Conservation (phyloP, 2,888 invertebrate species). For the Orthosia gracilis region DNA sequence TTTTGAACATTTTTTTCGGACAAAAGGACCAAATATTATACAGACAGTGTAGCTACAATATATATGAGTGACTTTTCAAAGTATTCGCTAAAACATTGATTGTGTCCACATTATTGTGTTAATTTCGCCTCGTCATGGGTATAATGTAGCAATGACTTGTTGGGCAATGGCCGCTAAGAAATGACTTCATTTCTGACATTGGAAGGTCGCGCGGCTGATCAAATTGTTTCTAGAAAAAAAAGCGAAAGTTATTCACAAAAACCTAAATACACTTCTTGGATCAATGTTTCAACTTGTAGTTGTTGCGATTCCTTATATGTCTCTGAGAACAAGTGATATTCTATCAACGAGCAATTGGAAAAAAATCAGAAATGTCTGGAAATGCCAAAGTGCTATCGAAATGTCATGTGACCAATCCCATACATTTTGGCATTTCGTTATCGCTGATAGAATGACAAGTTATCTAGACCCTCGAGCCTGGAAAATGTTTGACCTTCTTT, state of each 20-base stretch:
- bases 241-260: constrained; percentile 30
- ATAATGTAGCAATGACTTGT: constrained; percentile 29
- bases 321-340: no score
- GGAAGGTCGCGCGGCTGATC: constrained; percentile 43
- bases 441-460: no score
- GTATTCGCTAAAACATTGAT: not conserved
- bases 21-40: not conserved
- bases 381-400: no score
- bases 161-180: constrained; percentile 42
- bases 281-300: not conserved
- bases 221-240: constrained; percentile 18
- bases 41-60: not conserved
- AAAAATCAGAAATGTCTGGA: no score
- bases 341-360: no score
- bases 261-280: not conserved
- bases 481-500: not conserved
- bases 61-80: not conserved
- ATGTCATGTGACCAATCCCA: no score
- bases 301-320: not conserved
- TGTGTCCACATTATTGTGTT: constrained; percentile 7
- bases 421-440: no score
- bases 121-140: constrained; percentile 31
- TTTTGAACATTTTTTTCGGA: not conserved
- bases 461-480: no score
- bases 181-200: constrained; percentile 41